These are phyloP conservation scores for Mimachlamys varia DNA, from an alignment of 2,888 invertebrate species.

Conservation along the genomic window DNA sequence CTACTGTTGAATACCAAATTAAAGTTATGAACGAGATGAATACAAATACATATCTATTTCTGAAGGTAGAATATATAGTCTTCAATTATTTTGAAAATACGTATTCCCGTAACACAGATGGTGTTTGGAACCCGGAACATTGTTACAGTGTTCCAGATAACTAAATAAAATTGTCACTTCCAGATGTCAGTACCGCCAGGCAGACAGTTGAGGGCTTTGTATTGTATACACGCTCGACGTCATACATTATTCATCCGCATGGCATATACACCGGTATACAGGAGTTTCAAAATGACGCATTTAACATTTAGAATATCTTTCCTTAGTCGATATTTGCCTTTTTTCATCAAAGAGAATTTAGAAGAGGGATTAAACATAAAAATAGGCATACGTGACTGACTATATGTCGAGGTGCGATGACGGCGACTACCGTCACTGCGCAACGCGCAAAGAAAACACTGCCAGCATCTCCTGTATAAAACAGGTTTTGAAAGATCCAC, in stretches of 20 bases:
- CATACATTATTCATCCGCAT: neutral
- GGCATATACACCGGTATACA: neutral
- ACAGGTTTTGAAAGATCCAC: neutral
- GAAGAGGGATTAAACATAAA: conserved; percentile 5
- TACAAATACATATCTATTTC: too few species aligned
- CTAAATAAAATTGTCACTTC: neutral
- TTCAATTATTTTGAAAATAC: neutral
- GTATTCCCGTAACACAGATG: neutral
- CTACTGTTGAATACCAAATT: too few species aligned
- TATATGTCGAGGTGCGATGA: neutral
- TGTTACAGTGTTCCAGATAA: neutral
- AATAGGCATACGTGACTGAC: neutral
- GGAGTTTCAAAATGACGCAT: conserved; percentile 21
- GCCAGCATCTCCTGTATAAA: too few species aligned
- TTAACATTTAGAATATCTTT: neutral
- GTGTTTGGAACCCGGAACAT: neutral
- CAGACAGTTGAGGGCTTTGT: neutral
- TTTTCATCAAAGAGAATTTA: conserved; percentile 18
- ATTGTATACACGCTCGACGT: neutral
- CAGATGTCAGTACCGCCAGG: neutral
- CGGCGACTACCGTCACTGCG: neutral
- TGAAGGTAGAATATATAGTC: too few species aligned
- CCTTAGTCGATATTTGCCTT: neutral
- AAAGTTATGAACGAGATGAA: too few species aligned
- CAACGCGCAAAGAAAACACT: neutral